Evolutionary conservation across 1,140 invertebrate genomes (phyloP).

Genomic region (Trichomalopsis sarcophagae): DNA sequence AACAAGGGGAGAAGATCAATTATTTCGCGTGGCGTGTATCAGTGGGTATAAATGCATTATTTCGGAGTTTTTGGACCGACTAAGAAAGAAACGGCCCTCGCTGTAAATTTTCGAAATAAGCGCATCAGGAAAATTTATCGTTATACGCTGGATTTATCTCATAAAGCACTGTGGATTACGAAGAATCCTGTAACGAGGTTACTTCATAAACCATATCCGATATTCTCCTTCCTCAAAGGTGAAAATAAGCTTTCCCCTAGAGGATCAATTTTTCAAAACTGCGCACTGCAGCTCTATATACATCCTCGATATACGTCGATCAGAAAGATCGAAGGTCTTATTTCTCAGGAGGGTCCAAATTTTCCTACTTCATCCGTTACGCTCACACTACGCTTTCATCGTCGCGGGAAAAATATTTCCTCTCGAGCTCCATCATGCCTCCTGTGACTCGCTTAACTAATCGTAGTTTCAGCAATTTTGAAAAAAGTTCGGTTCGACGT

Average conservation of each 20-base stretch:
- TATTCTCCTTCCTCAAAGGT: neutral
- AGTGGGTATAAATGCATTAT: too few species aligned
- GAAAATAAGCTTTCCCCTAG: neutral
- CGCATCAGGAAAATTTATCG: neutral
- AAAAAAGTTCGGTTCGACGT: neutral
- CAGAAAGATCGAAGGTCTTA: neutral
- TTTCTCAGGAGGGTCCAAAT: neutral
- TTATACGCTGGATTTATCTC: neutral
- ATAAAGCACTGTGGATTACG: neutral
- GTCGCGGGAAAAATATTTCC: too few species aligned
- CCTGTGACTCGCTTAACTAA: neutral
- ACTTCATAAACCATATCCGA: neutral
- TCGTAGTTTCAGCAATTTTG: too few species aligned
- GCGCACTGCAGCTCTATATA: neutral
- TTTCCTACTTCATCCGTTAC: neutral
- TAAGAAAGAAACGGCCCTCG: neutral
- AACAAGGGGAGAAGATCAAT: neutral
- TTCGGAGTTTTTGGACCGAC: neutral
- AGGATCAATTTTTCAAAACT: neutral
- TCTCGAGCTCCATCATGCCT: neutral
- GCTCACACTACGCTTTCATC: neutral
- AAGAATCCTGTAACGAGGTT: neutral
- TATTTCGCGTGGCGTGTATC: neutral
- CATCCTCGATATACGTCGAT: neutral
- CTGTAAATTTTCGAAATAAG: neutral